Evolutionary conservation across 23 tunicate species (phyloP).

Genomic region (Phallusia fumigata): DNA sequence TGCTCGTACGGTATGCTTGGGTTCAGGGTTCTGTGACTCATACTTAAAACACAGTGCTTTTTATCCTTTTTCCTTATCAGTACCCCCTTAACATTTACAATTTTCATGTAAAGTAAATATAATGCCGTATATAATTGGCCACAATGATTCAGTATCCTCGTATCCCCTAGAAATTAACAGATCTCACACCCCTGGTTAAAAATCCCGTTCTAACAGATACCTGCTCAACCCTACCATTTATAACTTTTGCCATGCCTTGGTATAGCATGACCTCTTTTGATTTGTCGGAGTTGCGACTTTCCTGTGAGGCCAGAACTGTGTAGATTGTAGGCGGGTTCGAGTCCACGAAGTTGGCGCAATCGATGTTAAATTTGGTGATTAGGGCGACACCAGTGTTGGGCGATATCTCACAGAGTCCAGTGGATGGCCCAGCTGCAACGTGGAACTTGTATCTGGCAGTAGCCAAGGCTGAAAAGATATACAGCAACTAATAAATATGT

Average conservation of each 20-base stretch:
- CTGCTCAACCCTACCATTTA: background rate
- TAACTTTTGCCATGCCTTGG: background rate
- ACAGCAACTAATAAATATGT: too few relatives aligned
- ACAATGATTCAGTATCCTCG: too few relatives aligned
- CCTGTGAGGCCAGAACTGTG: background rate
- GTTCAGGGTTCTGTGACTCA: too few relatives aligned
- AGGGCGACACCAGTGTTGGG: slow-evolving; percentile 29
- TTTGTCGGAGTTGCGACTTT: background rate
- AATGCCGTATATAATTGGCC: too few relatives aligned
- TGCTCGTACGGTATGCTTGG: too few relatives aligned
- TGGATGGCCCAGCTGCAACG: slow-evolving; percentile 15
- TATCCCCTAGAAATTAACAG: too few relatives aligned
- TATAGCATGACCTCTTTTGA: background rate
- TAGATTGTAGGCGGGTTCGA: background rate
- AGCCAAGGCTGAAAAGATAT: slow-evolving; percentile 15
- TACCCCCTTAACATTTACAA: too few relatives aligned
- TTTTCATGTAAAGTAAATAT: too few relatives aligned
- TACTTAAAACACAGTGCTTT: too few relatives aligned
- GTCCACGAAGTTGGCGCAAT: slow-evolving; percentile 25
- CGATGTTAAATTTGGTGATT: slow-evolving; percentile 18
- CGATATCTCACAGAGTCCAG: slow-evolving; percentile 21
- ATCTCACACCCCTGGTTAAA: too few relatives aligned
- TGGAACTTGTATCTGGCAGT: slow-evolving; percentile 16
- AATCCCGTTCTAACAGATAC: too few relatives aligned
- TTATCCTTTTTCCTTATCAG: too few relatives aligned